phyloP scores from a whole-genome alignment of 2,888 invertebrate species.

The Phytoseiulus persimilis region DNA sequence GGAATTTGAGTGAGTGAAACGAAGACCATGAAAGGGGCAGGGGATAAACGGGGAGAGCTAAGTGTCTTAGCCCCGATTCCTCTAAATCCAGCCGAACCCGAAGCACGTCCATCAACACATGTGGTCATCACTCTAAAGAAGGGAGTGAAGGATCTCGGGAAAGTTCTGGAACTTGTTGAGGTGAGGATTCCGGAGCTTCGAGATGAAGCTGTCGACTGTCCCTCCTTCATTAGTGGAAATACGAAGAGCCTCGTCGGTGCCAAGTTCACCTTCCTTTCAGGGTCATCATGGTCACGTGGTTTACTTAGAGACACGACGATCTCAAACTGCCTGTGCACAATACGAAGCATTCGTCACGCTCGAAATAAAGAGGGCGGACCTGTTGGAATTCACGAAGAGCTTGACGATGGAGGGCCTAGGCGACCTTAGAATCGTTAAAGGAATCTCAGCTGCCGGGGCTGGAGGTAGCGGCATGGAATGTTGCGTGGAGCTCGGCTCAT shows the following conservation, averaged over 20 bases:
- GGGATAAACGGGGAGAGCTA: too few species aligned
- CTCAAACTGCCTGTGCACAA: slow-evolving; percentile 64
- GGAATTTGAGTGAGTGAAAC: not conserved
- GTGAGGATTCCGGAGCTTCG: slow-evolving; percentile 47
- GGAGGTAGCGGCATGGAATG: not conserved
- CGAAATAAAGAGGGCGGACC: slow-evolving; percentile 68
- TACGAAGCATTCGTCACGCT: slow-evolving; percentile 81
- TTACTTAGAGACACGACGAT: slow-evolving; percentile 81
- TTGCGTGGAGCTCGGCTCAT: too few species aligned
- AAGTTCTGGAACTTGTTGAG: slow-evolving; percentile 81
- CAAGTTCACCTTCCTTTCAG: slow-evolving; percentile 46
- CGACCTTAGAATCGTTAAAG: not conserved
- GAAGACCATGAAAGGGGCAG: too few species aligned
- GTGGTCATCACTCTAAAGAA: slow-evolving; percentile 75
- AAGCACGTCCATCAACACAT: slow-evolving; percentile 22
- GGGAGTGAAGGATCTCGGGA: slow-evolving; percentile 74
- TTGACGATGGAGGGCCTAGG: slow-evolving; percentile 50
- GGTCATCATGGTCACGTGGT: slow-evolving; percentile 74
- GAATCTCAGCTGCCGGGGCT: not conserved
- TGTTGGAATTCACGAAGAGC: slow-evolving; percentile 71
- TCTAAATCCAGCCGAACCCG: not conserved
- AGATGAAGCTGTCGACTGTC: too few species aligned
- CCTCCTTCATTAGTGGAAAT: too few species aligned
- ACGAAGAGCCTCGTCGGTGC: too few species aligned
- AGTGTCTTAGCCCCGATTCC: not conserved